phyloP scores from a whole-genome alignment of 2,888 invertebrate genomes.

The Beris morrisii region DNA sequence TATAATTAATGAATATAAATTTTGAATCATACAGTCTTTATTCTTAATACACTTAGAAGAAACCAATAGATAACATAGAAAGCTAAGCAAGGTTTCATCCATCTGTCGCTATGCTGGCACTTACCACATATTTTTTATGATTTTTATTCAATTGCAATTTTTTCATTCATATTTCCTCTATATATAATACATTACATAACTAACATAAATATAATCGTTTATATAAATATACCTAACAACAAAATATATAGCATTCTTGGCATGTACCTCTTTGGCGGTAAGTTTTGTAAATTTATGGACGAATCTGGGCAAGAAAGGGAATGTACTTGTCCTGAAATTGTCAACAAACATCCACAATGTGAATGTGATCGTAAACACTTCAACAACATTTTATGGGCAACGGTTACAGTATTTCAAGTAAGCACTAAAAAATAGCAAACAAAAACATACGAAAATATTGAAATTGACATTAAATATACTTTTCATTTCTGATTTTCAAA shows the following conservation, averaged over 20 bases:
- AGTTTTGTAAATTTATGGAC: constrained; percentile 97
- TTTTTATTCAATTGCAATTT: background rate
- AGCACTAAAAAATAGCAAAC: constrained; percentile 53
- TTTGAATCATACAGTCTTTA: too few species aligned
- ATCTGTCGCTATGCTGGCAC: constrained; percentile 22
- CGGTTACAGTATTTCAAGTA: constrained; percentile 97
- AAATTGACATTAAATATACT: too few species aligned
- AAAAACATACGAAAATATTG: constrained; percentile 27
- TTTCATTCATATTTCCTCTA: constrained; percentile 1
- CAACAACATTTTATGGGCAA: constrained; percentile 97
- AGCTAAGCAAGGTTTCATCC: background rate
- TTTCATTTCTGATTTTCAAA: too few species aligned
- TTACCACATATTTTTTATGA: background rate
- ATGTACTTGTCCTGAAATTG: constrained; percentile 92
- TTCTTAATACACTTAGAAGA: too few species aligned
- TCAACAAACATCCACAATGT: constrained; percentile 85
- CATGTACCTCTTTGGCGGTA: constrained; percentile 99
- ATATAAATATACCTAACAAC: constrained; percentile 41
- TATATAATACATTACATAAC: constrained; percentile 25
- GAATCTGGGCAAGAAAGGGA: constrained; percentile 78
- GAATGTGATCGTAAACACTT: constrained; percentile 98
- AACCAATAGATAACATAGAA: too few species aligned
- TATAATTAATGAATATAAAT: too few species aligned
- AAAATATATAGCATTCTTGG: constrained; percentile 86
- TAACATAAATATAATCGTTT: constrained; percentile 36